Percentiles rank a stretch among this genome's conserved stretches.
These are phyloP conservation scores for Campoplex capitator DNA, from an alignment of 2,888 invertebrate genomes.

Conservation along the genomic window DNA sequence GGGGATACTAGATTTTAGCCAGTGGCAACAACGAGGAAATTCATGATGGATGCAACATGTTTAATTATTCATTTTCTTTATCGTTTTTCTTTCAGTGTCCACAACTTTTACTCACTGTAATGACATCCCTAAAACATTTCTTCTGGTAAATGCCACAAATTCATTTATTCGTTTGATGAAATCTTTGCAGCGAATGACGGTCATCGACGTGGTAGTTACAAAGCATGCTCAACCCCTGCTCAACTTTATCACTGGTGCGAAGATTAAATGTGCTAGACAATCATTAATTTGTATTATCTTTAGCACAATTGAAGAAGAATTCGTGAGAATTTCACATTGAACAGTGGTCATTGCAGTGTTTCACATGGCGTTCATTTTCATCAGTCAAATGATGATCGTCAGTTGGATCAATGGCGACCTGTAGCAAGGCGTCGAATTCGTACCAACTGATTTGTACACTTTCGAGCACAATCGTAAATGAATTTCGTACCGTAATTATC, in stretches of 20 bases:
- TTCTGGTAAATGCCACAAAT: constrained; percentile 10
- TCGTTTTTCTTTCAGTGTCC: background rate
- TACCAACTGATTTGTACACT: no score
- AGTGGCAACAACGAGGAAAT: constrained; percentile 8
- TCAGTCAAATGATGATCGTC: no score
- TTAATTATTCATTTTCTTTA: background rate
- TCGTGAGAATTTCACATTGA: no score
- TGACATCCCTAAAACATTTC: constrained; percentile 38
- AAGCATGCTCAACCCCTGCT: background rate
- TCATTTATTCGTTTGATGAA: constrained; percentile 18
- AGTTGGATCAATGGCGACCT: no score
- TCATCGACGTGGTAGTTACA: background rate
- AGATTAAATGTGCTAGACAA: background rate
- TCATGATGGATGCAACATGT: constrained; percentile 23
- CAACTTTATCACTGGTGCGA: background rate
- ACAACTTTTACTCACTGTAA: constrained; percentile 42
- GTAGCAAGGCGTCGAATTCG: no score
- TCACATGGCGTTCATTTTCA: no score
- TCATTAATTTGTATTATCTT: background rate
- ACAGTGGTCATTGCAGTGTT: no score
- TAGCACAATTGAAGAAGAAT: no score
- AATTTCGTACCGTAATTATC: background rate
- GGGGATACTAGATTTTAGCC: constrained; percentile 20
- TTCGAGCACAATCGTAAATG: no score
- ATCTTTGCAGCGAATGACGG: background rate